Base-by-base conservation (phyloP, 2,888 invertebrate species). In the Thecophora atra region DNA sequence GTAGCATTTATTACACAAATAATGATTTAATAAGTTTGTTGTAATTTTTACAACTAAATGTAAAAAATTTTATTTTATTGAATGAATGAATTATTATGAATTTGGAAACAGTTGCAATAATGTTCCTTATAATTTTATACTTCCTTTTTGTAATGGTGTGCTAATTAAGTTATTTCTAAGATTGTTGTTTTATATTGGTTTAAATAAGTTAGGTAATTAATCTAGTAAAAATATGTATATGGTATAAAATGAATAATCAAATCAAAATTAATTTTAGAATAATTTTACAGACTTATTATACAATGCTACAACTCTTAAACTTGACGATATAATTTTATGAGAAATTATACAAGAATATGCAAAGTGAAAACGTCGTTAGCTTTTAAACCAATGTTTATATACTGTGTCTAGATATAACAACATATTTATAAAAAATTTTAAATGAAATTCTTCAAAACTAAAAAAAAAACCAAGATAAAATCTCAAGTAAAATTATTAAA, bases 71-170 rank as follows among this genome's bases (percentile, higher is more conserved):
- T n/a, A n/a, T n/a, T n/a, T n/a, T n/a, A n/a, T n/a, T n/a, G n/a
- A n/a, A n/a, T n/a, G n/a, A n/a, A n/a, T n/a, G n/a, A n/a, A n/a
- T n/a, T 60, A 69, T 69, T 28, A 19, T 69, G 19, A 30, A 69
- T 15, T 58, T 17, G 60, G 30, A 26, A 47, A 69, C 58, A 47
- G 56, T 60, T 58, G 44, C 13, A 24, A 28, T 58, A 69, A 58
- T 60, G 68, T 69, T 69, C 68, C 68, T 69, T 67, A 54, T 56
- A 21, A 54, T 30, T 64, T 67, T 60, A 44, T 28, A 21, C 26
- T 58, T 69, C 24, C 51, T 69, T 44, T 47, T n/a, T 24, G 19
- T 30, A 69, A 44, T 69, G 44, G 30, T 66, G 54, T 51, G 47
- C 51, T 60, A 56, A n/a, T 37, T 42, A 24, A 67, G 21, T 67